Evolutionary conservation across 2,797 vertebrate genomes (phyloP), one percentile per base, ranked within the genome.

Genomic region (Betta splendens): DNA sequence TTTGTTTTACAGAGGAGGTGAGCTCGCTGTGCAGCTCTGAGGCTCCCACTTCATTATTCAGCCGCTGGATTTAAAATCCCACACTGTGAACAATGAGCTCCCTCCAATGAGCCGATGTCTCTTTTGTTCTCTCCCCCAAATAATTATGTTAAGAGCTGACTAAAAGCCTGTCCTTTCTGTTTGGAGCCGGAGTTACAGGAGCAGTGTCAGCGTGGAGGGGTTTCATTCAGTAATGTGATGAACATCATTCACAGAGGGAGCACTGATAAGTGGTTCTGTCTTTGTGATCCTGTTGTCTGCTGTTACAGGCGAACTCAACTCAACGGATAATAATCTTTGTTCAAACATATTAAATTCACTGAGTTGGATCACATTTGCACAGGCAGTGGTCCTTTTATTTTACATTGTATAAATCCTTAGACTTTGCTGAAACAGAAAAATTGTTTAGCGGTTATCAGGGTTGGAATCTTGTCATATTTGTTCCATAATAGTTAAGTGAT

Each of bases 71-170:
- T 79, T 72, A 57, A 81, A 80, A 69, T 53, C 56, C 68, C 58
- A 65, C 60, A 76, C 69, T 52, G 15, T 47, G 62, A 81, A 75
- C 69, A 72, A 69, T 68, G 57, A 59, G 29, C 58, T 69, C 65
- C 59, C 57, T 73, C 57, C 77, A 80, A 45, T 62, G 75, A 77
- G 59, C 51, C n/a, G 5, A 51, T 51, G 57, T 79, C 70, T 72
- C 74, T 79, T 82, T 86, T 75, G 75, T 82, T 77, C 61, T 53
- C 43, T 64, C 62, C 51, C 47, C 47, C 55, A 73, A 77, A 85
- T 77, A 83, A 81, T 77, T 61, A 84, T 75, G 55, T 68, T 75
- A 60, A 82, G 52, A 79, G 75, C 50, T 8, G 56, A 60, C 71
- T 77, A 75, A 80, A 80, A 85, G 67, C 79, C 31, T 10, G 54